Percentiles rank a stretch among this genome's conserved stretches.
phyloP scores from a whole-genome alignment of 2,113 vertebrate genomes.

The Prunella fulvescens region DNA sequence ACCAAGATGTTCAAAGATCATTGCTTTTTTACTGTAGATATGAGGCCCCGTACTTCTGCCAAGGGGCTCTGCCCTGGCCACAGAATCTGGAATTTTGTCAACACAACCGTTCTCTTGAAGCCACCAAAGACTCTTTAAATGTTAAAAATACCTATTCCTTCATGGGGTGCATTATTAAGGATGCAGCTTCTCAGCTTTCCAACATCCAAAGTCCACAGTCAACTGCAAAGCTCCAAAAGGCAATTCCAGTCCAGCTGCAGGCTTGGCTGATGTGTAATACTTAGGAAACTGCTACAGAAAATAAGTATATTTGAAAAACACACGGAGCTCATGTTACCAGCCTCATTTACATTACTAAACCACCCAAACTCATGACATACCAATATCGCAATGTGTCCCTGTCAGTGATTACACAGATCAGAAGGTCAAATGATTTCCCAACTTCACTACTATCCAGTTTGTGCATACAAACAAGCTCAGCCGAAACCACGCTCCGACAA shows the following conservation, averaged over 20 bases:
- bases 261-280: neutral
- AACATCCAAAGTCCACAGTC: neutral
- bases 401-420: neutral
- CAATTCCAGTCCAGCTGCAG: constrained; percentile 25
- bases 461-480: neutral
- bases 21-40: neutral
- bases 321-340: constrained; percentile 8
- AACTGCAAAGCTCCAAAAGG: constrained; percentile 17
- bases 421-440: constrained; percentile 7
- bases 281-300: constrained; percentile 10
- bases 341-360: neutral
- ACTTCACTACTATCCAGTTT: neutral
- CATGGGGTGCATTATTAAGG: fast-evolving
- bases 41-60: neutral
- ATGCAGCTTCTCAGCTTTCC: neutral
- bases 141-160: neutral
- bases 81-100: neutral
- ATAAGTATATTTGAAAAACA: neutral
- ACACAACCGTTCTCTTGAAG: neutral
- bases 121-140: neutral
- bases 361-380: neutral
- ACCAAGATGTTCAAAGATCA: neutral
- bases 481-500: neutral
- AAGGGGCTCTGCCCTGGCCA: neutral
- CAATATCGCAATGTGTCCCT: neutral